Conservation (phyloP, 2,113 vertebrate species). For the Lepus europaeus region DNA sequence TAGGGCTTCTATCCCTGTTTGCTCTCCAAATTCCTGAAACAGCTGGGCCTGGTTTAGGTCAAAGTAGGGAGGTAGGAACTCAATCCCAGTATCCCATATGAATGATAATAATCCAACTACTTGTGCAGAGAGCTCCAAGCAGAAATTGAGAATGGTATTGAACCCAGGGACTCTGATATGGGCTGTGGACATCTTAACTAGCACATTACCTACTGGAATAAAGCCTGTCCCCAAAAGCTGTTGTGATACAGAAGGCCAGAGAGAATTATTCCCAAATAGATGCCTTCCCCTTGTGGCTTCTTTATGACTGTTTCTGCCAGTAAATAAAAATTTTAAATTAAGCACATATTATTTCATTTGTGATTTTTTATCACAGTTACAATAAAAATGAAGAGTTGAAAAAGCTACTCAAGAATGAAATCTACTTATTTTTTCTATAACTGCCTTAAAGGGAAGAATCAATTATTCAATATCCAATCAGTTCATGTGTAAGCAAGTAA, state of each 20-base stretch:
- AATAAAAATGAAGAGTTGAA: not conserved
- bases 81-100: too few relatives aligned
- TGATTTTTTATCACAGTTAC: not conserved
- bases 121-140: too few relatives aligned
- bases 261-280: not conserved
- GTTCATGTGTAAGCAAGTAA: conserved; percentile 25
- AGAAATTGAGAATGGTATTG: too few relatives aligned
- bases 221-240: not conserved
- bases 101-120: too few relatives aligned
- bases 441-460: not conserved
- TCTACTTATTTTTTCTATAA: conserved; percentile 12
- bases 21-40: too few relatives aligned
- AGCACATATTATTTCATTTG: not conserved
- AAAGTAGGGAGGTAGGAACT: too few relatives aligned
- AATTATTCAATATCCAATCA: conserved; percentile 42
- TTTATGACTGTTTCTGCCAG: not conserved
- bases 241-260: not conserved
- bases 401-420: not conserved
- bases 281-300: not conserved
- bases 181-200: too few relatives aligned
- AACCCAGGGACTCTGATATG: too few relatives aligned
- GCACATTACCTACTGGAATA: too few relatives aligned
- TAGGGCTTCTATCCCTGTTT: too few relatives aligned
- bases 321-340: conserved; percentile 1
- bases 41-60: too few relatives aligned